Base-by-base conservation (phyloP, 23 tunicate genomes). In the Styela clava region DNA sequence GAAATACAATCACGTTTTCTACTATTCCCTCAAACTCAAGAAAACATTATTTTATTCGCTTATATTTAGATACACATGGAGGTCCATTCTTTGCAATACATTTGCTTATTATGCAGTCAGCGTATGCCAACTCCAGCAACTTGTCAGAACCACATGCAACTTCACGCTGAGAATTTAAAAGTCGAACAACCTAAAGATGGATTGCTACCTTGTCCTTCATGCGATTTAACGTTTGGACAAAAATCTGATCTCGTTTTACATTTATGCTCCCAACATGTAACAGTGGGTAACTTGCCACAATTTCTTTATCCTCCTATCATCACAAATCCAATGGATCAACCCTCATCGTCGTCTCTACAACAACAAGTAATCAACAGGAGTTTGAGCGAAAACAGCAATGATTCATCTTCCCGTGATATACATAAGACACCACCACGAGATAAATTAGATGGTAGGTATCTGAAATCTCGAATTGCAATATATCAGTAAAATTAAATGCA, bases 1-100 rank as follows among this genome's bases (percentile, higher is more conserved):
- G n/a, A n/a, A n/a, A n/a, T n/a, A n/a, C n/a, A n/a, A n/a, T n/a
- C n/a, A n/a, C n/a, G n/a, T n/a, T n/a, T n/a, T n/a, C n/a, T n/a
- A n/a, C n/a, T n/a, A n/a, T n/a, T n/a, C n/a, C n/a, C n/a, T n/a
- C n/a, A n/a, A n/a, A n/a, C n/a, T n/a, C n/a, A n/a, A n/a, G n/a
- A n/a, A n/a, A n/a, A n/a, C n/a, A n/a, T n/a, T n/a, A n/a, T n/a
- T n/a, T n/a, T 67, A 29, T 24, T 1, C 31, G 71, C 24, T 1
- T 67, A 18, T 67, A 24, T 67, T 1, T 67, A 67, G 71, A 29
- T 67, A 18, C 71, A 67, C 2, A 67, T 67, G 71, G 71, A 67
- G 22, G 71, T 25, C 12, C 71, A 67, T 67, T 67, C 71, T 67
- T 24, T 29, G 1, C 71, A 67, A 25, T 67, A 1, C 24, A 67